Evolutionary conservation across 2,113 vertebrate species (phyloP).

Genomic region (Melanocharis versteri): DNA sequence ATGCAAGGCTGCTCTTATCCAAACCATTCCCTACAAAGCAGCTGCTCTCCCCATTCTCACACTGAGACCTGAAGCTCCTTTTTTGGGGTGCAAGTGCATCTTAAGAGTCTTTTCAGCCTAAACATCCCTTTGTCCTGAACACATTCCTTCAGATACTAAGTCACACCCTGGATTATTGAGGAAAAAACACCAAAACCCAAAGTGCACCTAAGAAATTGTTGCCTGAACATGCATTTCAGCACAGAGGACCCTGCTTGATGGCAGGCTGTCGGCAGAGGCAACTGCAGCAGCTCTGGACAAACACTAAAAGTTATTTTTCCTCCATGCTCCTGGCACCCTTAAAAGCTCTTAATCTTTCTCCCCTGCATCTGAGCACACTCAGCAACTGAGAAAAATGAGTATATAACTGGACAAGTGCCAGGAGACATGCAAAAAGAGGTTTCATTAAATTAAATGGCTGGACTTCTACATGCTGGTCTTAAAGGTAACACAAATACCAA

Average conservation of each 20-base stretch:
- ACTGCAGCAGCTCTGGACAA: not conserved
- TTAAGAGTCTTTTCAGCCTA: not conserved
- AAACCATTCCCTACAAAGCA: not conserved
- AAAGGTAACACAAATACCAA: not conserved
- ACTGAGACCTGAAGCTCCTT: not conserved
- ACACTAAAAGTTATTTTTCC: not conserved
- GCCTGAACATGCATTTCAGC: not conserved
- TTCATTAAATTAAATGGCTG: constrained; percentile 6
- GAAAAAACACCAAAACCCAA: not conserved
- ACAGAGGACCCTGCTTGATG: not conserved
- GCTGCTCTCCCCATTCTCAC: not conserved
- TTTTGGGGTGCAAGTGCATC: not conserved
- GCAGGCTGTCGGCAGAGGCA: not conserved
- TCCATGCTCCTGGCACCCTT: not conserved
- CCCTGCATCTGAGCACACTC: not conserved
- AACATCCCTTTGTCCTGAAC: not conserved
- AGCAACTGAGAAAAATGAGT: not conserved
- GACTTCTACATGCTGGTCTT: not conserved
- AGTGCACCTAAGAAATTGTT: not conserved
- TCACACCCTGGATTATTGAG: not conserved
- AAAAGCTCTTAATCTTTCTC: constrained; percentile 27
- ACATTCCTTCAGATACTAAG: not conserved
- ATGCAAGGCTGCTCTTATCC: not conserved
- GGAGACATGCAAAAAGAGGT: not conserved
- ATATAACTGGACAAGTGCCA: constrained; percentile 12